Conservation (phyloP, 2,113 vertebrate genomes). For the Phyllostomus discolor region DNA sequence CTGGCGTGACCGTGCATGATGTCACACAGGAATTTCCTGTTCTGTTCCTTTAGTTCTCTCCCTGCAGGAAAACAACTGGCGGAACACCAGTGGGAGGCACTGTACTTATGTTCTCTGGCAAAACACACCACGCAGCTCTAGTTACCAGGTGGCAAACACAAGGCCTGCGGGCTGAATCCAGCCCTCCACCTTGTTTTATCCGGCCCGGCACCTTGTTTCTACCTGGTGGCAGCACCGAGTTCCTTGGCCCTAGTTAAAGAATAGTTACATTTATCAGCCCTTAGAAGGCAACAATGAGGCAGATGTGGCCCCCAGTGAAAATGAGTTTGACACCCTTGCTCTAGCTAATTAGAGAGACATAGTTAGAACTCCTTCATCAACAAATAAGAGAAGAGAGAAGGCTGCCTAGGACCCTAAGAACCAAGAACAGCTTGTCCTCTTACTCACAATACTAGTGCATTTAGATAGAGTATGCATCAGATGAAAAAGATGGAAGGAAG, state of each 20-base stretch:
- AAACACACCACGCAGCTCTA: not conserved
- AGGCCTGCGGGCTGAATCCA: too few relatives aligned
- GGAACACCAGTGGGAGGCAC: not conserved
- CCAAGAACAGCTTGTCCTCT: not conserved
- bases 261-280: too few relatives aligned
- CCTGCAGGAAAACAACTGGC: not conserved
- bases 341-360: not conserved
- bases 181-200: too few relatives aligned
- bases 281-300: too few relatives aligned
- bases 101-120: not conserved
- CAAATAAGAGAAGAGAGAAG: not conserved
- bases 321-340: not conserved
- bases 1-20: not conserved
- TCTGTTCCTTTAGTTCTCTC: not conserved
- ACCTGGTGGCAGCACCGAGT: too few relatives aligned
- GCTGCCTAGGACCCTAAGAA: not conserved
- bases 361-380: not conserved
- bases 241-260: too few relatives aligned
- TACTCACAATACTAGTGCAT: not conserved
- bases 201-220: too few relatives aligned
- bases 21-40: not conserved
- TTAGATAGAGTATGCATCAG: not conserved
- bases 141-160: too few relatives aligned
- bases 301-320: too few relatives aligned
- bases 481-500: not conserved